These are phyloP conservation scores for Archivesica marissinica DNA, from an alignment of 1,140 invertebrate species.

Conservation along the genomic window DNA sequence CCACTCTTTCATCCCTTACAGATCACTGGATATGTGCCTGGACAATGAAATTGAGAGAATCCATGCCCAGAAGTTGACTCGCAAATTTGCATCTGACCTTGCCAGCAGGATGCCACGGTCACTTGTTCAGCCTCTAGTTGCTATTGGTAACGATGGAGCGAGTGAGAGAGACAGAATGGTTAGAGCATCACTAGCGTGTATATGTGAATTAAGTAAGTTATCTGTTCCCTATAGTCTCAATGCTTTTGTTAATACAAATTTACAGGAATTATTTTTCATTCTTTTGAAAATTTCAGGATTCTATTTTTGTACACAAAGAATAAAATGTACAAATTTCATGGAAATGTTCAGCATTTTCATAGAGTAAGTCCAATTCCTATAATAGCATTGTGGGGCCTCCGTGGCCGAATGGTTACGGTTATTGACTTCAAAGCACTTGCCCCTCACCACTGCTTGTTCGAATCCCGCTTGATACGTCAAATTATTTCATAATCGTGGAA, in stretches of 20 bases:
- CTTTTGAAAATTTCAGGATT: not conserved
- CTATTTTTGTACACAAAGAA: not conserved
- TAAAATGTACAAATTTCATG: conserved; percentile 23
- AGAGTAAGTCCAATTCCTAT: too few species aligned
- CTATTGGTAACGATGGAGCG: conserved; percentile 90
- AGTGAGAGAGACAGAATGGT: conserved; percentile 92
- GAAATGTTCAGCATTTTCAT: too few species aligned
- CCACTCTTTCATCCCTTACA: too few species aligned
- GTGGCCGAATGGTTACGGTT: too few species aligned
- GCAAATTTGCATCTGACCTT: conserved; percentile 88
- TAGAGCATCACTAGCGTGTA: conserved; percentile 91
- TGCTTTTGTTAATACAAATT: not conserved
- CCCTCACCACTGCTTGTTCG: too few species aligned
- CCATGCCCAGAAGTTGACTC: conserved; percentile 93
- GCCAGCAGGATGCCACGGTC: conserved; percentile 88
- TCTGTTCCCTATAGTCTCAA: too few species aligned
- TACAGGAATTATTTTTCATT: not conserved
- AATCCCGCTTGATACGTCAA: too few species aligned
- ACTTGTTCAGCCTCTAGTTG: conserved; percentile 90
- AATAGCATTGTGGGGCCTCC: too few species aligned
- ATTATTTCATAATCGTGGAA: too few species aligned
- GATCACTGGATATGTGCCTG: conserved; percentile 90
- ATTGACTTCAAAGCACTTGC: too few species aligned
- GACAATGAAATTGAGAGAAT: conserved; percentile 95
- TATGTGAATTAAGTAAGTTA: conserved; percentile 91